A percentile compares a stretch with the other conserved stretches of the same genome.
Evolutionary conservation across 2,113 vertebrate genomes (phyloP).

Genomic region (Columba livia): DNA sequence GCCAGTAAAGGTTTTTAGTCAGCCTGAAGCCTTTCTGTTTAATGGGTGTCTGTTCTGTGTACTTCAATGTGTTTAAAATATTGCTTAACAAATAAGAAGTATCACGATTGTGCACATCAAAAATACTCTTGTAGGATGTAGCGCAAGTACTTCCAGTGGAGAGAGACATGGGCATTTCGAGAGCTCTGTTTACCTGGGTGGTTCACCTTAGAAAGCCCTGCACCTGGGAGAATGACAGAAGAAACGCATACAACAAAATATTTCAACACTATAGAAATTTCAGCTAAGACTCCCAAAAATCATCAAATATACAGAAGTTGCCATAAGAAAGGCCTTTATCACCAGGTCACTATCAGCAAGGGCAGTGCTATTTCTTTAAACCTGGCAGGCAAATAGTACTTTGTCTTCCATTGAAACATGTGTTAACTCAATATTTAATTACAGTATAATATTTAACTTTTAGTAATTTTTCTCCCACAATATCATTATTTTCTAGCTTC

Average conservation of each 20-base stretch:
- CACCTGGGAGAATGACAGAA: not conserved
- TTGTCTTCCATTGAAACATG: not conserved
- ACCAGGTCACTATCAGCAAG: not conserved
- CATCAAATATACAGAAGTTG: not conserved
- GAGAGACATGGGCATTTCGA: not conserved
- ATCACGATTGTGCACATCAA: not conserved
- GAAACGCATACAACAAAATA: not conserved
- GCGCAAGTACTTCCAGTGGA: not conserved
- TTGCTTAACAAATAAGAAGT: not conserved
- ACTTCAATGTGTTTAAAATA: not conserved
- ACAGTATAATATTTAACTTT: not conserved
- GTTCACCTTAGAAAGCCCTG: not conserved
- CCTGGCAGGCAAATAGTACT: not conserved
- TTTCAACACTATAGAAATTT: not conserved
- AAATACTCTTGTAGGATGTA: not conserved
- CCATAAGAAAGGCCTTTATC: not conserved
- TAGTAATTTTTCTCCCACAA: not conserved
- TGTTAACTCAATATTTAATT: not conserved
- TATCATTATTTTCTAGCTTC: not conserved
- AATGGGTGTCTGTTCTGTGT: not conserved
- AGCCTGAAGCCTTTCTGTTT: not conserved
- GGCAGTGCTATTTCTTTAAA: not conserved
- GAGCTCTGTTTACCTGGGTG: not conserved
- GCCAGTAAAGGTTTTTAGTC: not conserved
- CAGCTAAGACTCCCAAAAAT: not conserved